Conservation (phyloP, 2,888 invertebrate species). For the Cordilura impudica region DNA sequence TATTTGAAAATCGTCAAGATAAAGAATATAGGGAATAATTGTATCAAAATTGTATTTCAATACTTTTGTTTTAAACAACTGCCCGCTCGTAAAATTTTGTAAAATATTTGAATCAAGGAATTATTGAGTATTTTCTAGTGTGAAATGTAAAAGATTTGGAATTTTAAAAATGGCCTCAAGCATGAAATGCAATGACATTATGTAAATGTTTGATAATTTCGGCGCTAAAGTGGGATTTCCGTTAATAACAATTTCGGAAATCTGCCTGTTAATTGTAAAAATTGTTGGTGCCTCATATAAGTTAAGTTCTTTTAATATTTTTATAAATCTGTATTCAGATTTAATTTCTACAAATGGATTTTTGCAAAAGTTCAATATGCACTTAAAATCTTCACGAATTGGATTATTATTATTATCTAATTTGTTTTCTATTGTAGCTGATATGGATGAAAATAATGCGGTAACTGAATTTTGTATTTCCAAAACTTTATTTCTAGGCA, state of each 20-base stretch:
- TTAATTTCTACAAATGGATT: constrained; percentile 24
- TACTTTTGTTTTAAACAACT: constrained; percentile 35
- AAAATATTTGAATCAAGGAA: constrained; percentile 21
- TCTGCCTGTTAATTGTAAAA: neutral
- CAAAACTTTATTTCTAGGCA: constrained; percentile 7
- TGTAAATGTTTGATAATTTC: constrained; percentile 15
- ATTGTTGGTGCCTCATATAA: too few species aligned
- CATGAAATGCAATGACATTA: constrained; percentile 45
- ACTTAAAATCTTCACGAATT: constrained; percentile 6
- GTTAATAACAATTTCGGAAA: constrained; percentile 21
- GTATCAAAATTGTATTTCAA: neutral
- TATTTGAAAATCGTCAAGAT: constrained; percentile 41
- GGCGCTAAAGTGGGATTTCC: constrained; percentile 42
- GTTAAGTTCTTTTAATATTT: too few species aligned
- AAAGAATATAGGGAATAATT: constrained; percentile 46
- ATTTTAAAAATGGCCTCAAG: constrained; percentile 42
- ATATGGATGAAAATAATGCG: constrained; percentile 16
- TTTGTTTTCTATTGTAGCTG: constrained; percentile 17
- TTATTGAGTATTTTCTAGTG: constrained; percentile 35
- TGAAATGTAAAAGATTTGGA: constrained; percentile 27
- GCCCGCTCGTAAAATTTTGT: constrained; percentile 35
- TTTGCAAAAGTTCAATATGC: constrained; percentile 26
- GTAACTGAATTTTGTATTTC: constrained; percentile 30
- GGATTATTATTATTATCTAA: neutral
- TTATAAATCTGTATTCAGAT: constrained; percentile 25